Conservation (phyloP, 2,797 vertebrate species). For the Cichlasoma orientale region DNA sequence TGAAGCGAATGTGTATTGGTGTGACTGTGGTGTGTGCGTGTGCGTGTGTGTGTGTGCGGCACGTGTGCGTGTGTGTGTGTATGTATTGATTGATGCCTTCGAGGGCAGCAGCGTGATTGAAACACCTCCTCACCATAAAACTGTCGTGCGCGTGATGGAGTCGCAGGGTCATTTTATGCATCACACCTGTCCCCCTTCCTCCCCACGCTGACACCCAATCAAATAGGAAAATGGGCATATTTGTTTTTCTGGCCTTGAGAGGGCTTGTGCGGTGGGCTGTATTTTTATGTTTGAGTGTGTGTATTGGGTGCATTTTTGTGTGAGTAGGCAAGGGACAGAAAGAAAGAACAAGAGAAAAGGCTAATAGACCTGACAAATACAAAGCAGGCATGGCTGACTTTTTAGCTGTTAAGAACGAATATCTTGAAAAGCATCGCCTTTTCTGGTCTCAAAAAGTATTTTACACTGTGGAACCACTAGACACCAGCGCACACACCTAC, state of each 20-base stretch:
- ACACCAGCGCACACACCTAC: background rate
- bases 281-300: constrained; percentile 35
- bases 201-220: constrained; percentile 73
- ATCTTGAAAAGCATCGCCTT: background rate
- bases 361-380: background rate
- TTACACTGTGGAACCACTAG: background rate
- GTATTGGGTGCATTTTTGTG: constrained; percentile 17
- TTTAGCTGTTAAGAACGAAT: constrained; percentile 6
- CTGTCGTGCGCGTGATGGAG: constrained; percentile 80
- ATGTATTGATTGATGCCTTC: constrained; percentile 76
- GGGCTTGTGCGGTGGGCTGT: constrained; percentile 38
- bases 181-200: constrained; percentile 80
- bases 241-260: constrained; percentile 84
- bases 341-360: constrained; percentile 9
- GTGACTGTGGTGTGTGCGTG: constrained; percentile 20
- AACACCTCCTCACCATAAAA: constrained; percentile 82
- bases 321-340: constrained; percentile 18
- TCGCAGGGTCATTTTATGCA: constrained; percentile 79
- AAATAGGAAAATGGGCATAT: constrained; percentile 82
- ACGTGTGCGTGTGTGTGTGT: constrained; percentile 18
- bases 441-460: background rate
- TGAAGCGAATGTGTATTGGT: constrained; percentile 24
- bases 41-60: background rate
- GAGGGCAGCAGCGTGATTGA: constrained; percentile 76
- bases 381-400: background rate